Percentiles rank a stretch among this genome's conserved stretches.
These are phyloP conservation scores for Ypsolopha scabrella DNA, from an alignment of 2,888 invertebrate genomes.

Conservation along the genomic window DNA sequence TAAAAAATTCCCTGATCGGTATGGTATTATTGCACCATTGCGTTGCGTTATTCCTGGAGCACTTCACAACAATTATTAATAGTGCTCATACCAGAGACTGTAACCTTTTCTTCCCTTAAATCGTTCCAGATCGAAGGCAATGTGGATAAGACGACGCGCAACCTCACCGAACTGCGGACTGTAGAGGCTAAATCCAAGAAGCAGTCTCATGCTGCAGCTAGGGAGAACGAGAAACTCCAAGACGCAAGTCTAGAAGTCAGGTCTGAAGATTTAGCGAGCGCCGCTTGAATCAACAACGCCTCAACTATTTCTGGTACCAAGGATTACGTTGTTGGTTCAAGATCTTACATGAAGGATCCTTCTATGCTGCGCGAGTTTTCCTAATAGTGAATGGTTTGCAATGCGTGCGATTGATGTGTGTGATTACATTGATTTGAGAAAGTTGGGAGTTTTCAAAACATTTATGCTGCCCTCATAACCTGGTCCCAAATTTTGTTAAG, in stretches of 20 bases:
- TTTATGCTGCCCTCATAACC: too few species aligned
- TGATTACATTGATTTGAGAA: too few species aligned
- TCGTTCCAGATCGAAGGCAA: constrained; percentile 74
- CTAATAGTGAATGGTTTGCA: too few species aligned
- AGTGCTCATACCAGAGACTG: too few species aligned
- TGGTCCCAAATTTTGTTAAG: too few species aligned
- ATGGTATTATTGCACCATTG: neutral
- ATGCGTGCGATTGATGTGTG: too few species aligned
- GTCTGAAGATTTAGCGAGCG: constrained; percentile 18
- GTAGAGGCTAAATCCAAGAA: constrained; percentile 92
- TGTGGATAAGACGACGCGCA: constrained; percentile 88
- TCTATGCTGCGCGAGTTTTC: neutral
- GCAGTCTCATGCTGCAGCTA: constrained; percentile 85
- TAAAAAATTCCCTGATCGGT: neutral
- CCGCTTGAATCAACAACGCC: too few species aligned
- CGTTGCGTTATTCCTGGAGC: neutral
- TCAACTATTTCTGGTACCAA: too few species aligned
- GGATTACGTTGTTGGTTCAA: neutral
- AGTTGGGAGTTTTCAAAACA: too few species aligned
- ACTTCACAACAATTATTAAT: neutral
- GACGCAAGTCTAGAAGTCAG: constrained; percentile 73
- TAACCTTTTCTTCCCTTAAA: neutral
- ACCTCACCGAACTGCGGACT: constrained; percentile 85
- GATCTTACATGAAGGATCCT: neutral
- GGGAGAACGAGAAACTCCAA: constrained; percentile 93